Percentiles rank a stretch among this genome's conserved stretches.
Conservation (phyloP, 2,113 vertebrate species). For the Rhinopithecus roxellana region DNA sequence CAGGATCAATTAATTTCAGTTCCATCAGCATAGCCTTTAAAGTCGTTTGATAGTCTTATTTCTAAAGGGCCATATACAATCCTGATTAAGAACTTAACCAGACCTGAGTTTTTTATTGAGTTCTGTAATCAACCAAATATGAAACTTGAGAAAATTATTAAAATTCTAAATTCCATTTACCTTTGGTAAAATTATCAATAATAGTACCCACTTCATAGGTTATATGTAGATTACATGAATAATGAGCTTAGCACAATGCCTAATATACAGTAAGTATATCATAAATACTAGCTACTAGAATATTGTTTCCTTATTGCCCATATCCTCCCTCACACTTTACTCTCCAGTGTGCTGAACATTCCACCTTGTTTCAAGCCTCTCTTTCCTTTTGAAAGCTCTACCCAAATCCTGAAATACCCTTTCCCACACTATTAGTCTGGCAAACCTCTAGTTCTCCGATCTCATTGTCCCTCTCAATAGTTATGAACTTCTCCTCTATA, state of each 20-base stretch:
- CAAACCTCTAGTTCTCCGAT: neutral
- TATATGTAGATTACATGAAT: neutral
- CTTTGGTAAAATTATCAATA: slow-evolving; percentile 9
- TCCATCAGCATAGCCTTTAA: neutral
- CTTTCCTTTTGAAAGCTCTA: neutral
- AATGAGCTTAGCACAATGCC: neutral
- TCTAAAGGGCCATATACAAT: slow-evolving; percentile 5
- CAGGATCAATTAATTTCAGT: slow-evolving; percentile 9
- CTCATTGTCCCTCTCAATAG: neutral
- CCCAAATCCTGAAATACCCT: neutral
- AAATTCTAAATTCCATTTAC: neutral
- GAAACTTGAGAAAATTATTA: slow-evolving; percentile 39
- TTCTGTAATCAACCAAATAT: neutral
- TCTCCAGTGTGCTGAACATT: neutral
- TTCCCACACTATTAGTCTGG: neutral
- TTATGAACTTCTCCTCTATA: neutral
- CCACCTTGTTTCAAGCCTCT: neutral
- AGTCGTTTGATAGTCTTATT: slow-evolving; percentile 8
- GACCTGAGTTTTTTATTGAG: neutral
- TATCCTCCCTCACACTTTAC: neutral
- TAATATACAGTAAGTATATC: neutral
- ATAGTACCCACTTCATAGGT: slow-evolving; percentile 15
- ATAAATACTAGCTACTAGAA: neutral
- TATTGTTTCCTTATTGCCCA: neutral
- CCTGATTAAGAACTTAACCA: slow-evolving; percentile 19